Conservation (phyloP, 30 jellyfish, hydroid and myxozoan species). For the Aurelia aurita region DNA sequence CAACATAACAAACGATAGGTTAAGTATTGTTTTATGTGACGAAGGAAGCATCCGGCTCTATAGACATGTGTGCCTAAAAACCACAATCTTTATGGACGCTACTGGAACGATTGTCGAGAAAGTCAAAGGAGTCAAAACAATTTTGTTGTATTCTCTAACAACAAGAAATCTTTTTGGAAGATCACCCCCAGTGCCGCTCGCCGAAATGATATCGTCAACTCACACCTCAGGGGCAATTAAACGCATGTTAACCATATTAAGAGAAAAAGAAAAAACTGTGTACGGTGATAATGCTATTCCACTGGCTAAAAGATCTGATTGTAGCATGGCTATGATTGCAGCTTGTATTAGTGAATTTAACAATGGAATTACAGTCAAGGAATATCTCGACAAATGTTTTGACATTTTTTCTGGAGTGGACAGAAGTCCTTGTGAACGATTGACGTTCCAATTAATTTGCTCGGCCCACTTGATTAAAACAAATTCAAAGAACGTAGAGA, state of each 20-base stretch:
- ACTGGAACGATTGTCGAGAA: neutral
- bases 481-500: neutral
- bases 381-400: constrained; percentile 3
- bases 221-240: constrained; percentile 6
- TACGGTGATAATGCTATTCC: neutral
- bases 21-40: neutral
- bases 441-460: constrained; percentile 9
- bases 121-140: neutral
- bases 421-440: neutral
- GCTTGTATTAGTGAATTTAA: neutral
- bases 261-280: constrained; percentile 17
- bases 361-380: neutral
- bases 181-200: constrained; percentile 17
- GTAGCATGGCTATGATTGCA: neutral
- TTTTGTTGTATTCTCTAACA: neutral
- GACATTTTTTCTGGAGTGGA: neutral
- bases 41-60: constrained; percentile 18
- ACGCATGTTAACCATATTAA: neutral
- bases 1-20: neutral
- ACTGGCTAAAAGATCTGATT: constrained; percentile 11
- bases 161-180: constrained; percentile 4
- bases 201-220: constrained; percentile 2
- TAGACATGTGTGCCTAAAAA: neutral
- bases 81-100: neutral
- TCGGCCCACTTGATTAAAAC: constrained; percentile 12